Base-by-base conservation (phyloP, 2,797 vertebrate species). In the Microctenopoma lineatum region DNA sequence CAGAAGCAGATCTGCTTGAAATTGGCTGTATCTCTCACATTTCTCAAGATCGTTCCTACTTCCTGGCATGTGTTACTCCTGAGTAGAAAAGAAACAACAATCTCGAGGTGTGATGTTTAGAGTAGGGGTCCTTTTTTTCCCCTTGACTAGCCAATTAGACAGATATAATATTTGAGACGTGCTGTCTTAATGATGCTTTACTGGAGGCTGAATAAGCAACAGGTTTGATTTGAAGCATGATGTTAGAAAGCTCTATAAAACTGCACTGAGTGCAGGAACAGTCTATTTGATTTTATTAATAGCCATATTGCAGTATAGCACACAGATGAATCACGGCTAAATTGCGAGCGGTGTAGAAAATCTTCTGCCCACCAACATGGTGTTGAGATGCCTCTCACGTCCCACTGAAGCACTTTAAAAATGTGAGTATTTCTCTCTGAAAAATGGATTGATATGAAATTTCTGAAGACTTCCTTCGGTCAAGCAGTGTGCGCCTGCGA, bases 1-100 rank as follows among this genome's bases (percentile, higher is more conserved):
- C 80, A 81, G 60, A 26, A 26, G n/a, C 70, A 75, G 48, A 77
- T 74, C 77, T 55, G 83, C 78, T 87, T 90, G 54, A 89, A 90
- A 90, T 87, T 77, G 64, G 44, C 64, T 59, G 51, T 16, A 68
- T 78, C 84, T 59, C 73, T 77, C 26, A 39, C 45, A 50, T 80
- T 84, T 70, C 71, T 67, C 39, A 70, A 75, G 47, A 66, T 47
- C 57, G 57, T 54, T 77, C 42, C 59, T 57, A 14, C 74, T 65
- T 66, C 54, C 68, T 5, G 3, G 65, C 46, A 73, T 69, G 55
- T 68, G 59, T 67, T 56, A 5, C 63, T 80, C 41, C 39, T 50
- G 61, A 72, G 65, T 72, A 80, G 70, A 29, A 73, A 51, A 70
- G 50, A 77, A 83, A 64, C 56, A 45, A 7, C 10, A 53, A 60